Base-by-base conservation (phyloP, 2,888 invertebrate genomes). In the Dioctria rufipes region DNA sequence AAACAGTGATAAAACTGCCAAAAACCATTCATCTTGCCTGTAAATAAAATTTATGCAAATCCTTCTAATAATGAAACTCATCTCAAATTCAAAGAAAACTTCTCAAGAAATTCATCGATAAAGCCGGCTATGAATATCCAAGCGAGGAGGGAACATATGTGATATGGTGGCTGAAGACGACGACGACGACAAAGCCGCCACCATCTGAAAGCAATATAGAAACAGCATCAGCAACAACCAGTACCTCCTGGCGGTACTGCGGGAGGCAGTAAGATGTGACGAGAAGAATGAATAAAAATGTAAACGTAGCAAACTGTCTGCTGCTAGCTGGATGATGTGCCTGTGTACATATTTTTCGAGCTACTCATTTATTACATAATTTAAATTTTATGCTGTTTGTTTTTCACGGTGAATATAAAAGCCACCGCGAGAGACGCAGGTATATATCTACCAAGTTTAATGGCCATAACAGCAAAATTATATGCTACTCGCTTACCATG, bases 11-110 rank as follows among this genome's bases (percentile, higher is more conserved):
- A 46, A 67, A 67, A 67, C 40, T 46, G 67, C 43, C 43, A 67
- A 67, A 43, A 67, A 67, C 25, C 25, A 42, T 46, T 67, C 46
- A 46, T 67, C 67, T 67, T 43, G 42, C 46, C 40, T 67, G 46
- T 43, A 67, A 42, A 67, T 67, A 67, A 67, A 67, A 67, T 67
- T 49, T 67, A 67, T 67, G 67, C 67, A 67, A 67, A 67, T 67
- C 42, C 42, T 67, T 67, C 43, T 67, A 67, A 67, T 67, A 46
- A 67, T 67, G 67, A 46, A 67, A 46, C 67, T 67, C 67, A 67
- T 67, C 67, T 67, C 25, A 46, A 67, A 67, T 67, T 67, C 67
- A 67, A 42, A 43, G 67, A 67, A 67, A 67, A 67, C 43, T 43
- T 67, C 67, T n/a, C 42, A 67, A 67, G 67, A 67, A 43, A 43